Percentiles rank a stretch among this genome's conserved stretches.
phyloP scores from a whole-genome alignment of 2,113 vertebrate species.

The Catharus bicknelli region DNA sequence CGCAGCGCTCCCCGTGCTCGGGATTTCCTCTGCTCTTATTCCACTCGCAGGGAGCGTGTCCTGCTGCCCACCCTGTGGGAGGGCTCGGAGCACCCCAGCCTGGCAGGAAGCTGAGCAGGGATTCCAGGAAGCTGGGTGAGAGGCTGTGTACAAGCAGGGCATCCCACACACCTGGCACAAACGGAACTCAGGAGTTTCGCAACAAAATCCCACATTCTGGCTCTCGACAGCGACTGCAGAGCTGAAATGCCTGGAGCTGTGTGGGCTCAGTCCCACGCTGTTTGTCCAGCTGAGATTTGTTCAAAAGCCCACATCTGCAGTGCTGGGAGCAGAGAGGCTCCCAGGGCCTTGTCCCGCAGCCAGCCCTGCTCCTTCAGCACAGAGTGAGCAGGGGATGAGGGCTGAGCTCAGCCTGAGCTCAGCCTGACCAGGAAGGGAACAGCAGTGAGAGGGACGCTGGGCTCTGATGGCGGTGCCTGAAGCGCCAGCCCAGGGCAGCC shows the following conservation, averaged over 20 bases:
- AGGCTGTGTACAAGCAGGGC: neutral
- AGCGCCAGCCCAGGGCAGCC: neutral
- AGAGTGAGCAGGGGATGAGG: neutral
- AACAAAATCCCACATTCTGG: neutral
- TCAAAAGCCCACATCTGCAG: neutral
- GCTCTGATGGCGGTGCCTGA: fast-evolving
- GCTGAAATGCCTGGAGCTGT: neutral
- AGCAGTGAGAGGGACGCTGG: fast-evolving
- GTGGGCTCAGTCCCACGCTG: neutral
- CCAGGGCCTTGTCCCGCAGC: neutral
- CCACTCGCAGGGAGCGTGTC: fast-evolving
- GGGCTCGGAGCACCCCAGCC: neutral
- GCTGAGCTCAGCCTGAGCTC: neutral
- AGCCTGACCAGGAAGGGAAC: neutral
- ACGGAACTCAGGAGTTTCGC: neutral
- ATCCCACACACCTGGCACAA: neutral
- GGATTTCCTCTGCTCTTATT: neutral
- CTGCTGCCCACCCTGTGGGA: fast-evolving
- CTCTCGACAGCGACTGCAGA: neutral
- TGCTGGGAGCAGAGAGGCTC: neutral
- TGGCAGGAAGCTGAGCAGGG: neutral
- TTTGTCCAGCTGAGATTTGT: neutral
- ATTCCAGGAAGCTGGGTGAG: neutral
- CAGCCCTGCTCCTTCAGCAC: neutral
- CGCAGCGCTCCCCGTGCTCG: neutral